Percentiles rank a stretch among this genome's conserved stretches.
phyloP scores from a whole-genome alignment of 2,113 vertebrate species.

The Grallaria varia region DNA sequence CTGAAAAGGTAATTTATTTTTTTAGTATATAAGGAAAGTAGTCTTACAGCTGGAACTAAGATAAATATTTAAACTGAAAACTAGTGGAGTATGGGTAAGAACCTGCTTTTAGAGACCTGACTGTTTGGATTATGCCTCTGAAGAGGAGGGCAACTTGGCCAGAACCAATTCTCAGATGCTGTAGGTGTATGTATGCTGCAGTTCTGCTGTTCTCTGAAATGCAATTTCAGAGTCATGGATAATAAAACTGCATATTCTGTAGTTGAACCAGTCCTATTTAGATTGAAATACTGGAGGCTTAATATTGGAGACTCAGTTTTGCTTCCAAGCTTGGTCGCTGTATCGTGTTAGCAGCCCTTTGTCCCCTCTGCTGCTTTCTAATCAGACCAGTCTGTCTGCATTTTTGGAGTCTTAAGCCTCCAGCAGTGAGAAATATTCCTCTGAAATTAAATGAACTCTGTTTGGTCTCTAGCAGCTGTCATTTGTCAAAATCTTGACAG shows the following conservation, averaged over 20 bases:
- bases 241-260: slow-evolving; percentile 16
- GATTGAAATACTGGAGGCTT: neutral
- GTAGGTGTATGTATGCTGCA: neutral
- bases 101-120: neutral
- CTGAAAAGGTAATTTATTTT: neutral
- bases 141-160: neutral
- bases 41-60: neutral
- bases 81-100: neutral
- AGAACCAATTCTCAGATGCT: neutral
- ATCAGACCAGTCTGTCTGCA: slow-evolving; percentile 50
- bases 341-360: slow-evolving; percentile 11
- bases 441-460: slow-evolving; percentile 39
- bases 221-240: neutral
- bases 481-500: slow-evolving; percentile 29
- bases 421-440: slow-evolving; percentile 39
- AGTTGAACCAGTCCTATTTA: neutral
- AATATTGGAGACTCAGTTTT: neutral
- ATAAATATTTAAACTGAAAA: slow-evolving; percentile 23
- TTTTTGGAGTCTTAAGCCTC: slow-evolving; percentile 14
- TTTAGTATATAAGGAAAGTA: neutral
- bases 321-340: neutral
- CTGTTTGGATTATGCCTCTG: neutral
- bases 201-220: neutral
- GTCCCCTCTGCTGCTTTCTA: slow-evolving; percentile 18
- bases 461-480: neutral